Evolutionary conservation across 2,113 vertebrate genomes (phyloP).

Genomic region (Tricholaema leucomelas): DNA sequence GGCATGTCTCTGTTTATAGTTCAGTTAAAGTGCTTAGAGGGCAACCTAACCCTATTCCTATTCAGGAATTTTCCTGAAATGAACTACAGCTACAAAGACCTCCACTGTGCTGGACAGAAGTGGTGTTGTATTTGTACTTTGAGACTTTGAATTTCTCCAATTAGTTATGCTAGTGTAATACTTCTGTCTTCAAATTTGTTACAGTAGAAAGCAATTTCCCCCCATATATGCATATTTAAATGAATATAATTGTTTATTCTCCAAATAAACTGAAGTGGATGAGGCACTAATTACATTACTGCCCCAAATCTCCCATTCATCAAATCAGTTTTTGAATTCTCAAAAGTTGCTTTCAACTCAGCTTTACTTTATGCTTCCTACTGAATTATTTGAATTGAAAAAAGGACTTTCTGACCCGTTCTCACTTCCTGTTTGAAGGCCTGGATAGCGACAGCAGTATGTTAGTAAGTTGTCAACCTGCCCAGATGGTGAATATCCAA

Average conservation of each 20-base stretch:
- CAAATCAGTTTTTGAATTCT: conserved; percentile 26
- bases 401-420: conserved; percentile 59
- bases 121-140: conserved; percentile 1
- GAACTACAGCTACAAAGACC: conserved; percentile 39
- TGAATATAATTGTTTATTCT: conserved; percentile 44
- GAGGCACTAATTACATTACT: conserved; percentile 22
- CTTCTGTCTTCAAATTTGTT: conserved; percentile 32
- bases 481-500: conserved; percentile 64
- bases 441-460: conserved; percentile 49
- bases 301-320: not conserved
- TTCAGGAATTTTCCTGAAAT: conserved; percentile 44
- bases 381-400: conserved; percentile 53
- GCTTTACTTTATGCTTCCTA: conserved; percentile 34
- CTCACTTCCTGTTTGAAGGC: conserved; percentile 39
- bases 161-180: conserved; percentile 46
- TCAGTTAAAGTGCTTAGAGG: conserved; percentile 24
- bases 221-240: conserved; percentile 36
- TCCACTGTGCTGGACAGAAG: conserved; percentile 33
- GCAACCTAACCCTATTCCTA: conserved; percentile 37
- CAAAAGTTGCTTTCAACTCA: conserved; percentile 30
- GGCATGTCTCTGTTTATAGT: conserved; percentile 29
- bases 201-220: conserved; percentile 18
- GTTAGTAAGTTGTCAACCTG: conserved; percentile 63
- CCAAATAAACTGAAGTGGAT: conserved; percentile 28
- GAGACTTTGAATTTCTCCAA: conserved; percentile 8